phyloP scores from a whole-genome alignment of 2,888 invertebrate species.

The Lasioglossum oenotherae region DNA sequence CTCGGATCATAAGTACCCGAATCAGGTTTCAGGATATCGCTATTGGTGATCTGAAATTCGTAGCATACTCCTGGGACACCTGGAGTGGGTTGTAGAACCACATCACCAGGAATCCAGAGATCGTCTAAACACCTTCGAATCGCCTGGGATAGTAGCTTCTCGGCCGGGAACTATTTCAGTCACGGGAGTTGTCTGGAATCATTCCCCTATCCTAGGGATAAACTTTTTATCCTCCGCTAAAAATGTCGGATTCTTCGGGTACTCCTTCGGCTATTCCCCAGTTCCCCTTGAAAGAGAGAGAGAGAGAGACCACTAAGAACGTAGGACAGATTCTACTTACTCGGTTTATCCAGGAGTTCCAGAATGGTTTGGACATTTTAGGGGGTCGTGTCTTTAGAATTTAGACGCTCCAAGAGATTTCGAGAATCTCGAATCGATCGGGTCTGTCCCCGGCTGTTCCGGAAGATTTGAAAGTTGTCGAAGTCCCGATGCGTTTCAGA shows the following conservation, averaged over 20 bases:
- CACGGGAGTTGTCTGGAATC: conserved; percentile 6
- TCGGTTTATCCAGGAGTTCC: background rate
- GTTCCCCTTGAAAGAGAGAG: background rate
- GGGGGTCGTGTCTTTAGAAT: background rate
- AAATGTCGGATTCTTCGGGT: background rate
- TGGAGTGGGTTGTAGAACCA: background rate
- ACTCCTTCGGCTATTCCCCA: background rate
- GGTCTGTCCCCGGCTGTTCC: background rate
- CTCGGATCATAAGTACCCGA: conserved; percentile 1
- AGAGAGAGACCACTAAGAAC: background rate
- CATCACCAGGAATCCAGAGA: conserved; percentile 7
- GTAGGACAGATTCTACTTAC: background rate
- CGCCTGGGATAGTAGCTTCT: background rate
- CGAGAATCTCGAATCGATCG: conserved; percentile 2
- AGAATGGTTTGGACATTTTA: background rate
- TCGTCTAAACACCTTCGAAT: conserved; percentile 8
- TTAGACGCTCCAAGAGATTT: background rate
- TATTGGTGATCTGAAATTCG: conserved; percentile 11
- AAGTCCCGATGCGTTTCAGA: conserved; percentile 3
- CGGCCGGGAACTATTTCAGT: conserved; percentile 2
- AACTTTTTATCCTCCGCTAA: background rate
- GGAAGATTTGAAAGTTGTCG: background rate
- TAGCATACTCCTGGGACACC: conserved; percentile 5
- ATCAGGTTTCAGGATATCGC: conserved; percentile 3
- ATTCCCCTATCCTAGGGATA: background rate